These are phyloP conservation scores for Platycnemis pennipes DNA, from an alignment of 2,888 invertebrate species.

Conservation along the genomic window DNA sequence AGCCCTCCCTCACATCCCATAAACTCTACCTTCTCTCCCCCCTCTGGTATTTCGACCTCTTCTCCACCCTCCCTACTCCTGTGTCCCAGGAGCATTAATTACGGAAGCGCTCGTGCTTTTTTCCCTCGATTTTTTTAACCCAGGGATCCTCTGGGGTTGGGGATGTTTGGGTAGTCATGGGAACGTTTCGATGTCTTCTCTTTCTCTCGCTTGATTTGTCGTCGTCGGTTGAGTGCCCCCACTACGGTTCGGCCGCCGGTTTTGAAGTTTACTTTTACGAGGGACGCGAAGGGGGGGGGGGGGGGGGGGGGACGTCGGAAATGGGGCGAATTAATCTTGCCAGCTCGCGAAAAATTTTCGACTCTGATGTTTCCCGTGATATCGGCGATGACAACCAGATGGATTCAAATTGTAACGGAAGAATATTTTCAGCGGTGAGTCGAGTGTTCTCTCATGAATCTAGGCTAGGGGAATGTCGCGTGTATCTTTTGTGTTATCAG, in stretches of 20 bases:
- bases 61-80: background rate
- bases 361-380: background rate
- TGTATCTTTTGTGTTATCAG: background rate
- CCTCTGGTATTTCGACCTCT: background rate
- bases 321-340: background rate
- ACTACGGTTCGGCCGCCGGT: background rate
- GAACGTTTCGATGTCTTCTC: background rate
- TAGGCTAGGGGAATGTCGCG: background rate
- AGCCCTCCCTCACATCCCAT: background rate
- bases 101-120: background rate
- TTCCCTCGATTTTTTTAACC: background rate
- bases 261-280: background rate
- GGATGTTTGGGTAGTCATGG: background rate
- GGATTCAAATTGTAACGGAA: background rate
- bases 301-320: background rate
- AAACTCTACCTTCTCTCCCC: background rate
- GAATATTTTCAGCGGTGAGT: background rate
- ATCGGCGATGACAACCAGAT: background rate
- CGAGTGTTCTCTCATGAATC: background rate
- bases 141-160: background rate
- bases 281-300: background rate
- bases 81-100: background rate
- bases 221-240: background rate
- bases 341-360: background rate
- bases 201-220: background rate